These are phyloP conservation scores for Cacoxenus indagator DNA, from an alignment of 2,888 invertebrate species.

Conservation along the genomic window DNA sequence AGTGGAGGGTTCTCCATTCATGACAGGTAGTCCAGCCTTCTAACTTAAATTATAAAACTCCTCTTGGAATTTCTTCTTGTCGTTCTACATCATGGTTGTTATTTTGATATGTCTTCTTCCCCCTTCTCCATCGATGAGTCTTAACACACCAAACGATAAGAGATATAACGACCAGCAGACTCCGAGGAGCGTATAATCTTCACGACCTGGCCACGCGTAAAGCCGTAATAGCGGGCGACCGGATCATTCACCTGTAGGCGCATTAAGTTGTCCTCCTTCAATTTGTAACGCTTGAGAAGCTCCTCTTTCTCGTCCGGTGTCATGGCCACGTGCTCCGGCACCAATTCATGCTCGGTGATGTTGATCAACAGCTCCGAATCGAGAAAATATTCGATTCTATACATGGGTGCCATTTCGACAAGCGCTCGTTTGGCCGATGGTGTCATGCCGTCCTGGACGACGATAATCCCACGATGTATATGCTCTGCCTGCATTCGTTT, in stretches of 20 bases:
- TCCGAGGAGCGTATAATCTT: too few species aligned
- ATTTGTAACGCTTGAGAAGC: constrained; percentile 91
- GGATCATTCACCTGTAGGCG: constrained; percentile 97
- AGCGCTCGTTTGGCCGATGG: constrained; percentile 98
- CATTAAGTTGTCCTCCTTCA: constrained; percentile 99
- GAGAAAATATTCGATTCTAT: constrained; percentile 95
- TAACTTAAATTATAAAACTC: too few species aligned
- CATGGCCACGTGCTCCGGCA: constrained; percentile 98
- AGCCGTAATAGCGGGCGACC: too few species aligned
- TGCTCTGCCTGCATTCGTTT: constrained; percentile 99
- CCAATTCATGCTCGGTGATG: constrained; percentile 97
- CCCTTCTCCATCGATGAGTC: too few species aligned
- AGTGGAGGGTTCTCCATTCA: too few species aligned
- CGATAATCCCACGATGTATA: constrained; percentile 97
- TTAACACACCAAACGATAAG: too few species aligned
- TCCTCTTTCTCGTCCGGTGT: constrained; percentile 98
- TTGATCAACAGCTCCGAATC: constrained; percentile 97
- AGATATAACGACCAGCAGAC: too few species aligned
- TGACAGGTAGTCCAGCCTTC: too few species aligned
- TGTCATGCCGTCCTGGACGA: constrained; percentile 98
- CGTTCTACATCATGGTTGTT: too few species aligned
- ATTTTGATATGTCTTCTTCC: too few species aligned
- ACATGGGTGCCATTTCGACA: constrained; percentile 99
- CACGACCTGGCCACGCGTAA: too few species aligned
- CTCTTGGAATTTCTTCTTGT: too few species aligned